Evolutionary conservation across 1,140 invertebrate species (phyloP), one percentile per base, ranked within the genome.

Genomic region (Dryas iulia): DNA sequence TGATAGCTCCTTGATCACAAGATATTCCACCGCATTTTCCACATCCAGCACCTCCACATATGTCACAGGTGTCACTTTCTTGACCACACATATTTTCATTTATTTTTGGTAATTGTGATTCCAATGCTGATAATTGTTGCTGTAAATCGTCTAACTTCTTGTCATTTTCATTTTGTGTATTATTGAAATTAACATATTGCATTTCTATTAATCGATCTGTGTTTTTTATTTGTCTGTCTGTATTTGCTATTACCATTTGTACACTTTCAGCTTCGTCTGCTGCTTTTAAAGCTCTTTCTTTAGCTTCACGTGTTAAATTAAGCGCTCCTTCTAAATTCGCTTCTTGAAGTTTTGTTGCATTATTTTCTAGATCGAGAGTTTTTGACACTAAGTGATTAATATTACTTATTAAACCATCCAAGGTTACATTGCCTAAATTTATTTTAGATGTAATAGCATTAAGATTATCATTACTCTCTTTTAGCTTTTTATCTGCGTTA

Each of bases 31-130:
- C 98, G 92, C 98, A 99, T 81, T 94, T 95, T 26, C 94, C 95
- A 91, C 98, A 99, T 0, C 97, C 97, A 47, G 97, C 98, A 18
- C 98, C 98, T 30, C 98, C 98, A 92, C 98, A 99, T 28, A 98
- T 93, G 83, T 99, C 97, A 88, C 98, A 99, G 35, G 96, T 95
- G 78, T 97, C 95, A 24, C 97, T 97, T 28, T 93, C 94, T 77
- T 95, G 95, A 72, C 97, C 98, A 91, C 98, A 99, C 85, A 99
- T 96, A 89, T 96, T 92, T 52, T 96, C 93, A 92, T 99, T 99
- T 24, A 99, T 92, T 68, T 95, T 95, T 0, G 98, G 97, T 77
- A 99, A 95, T 60, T 94, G 92, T 0, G 92, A 84, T 69, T 96
- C 94, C 12, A 99, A 92, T 0, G 92, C 84, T 1, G 89, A 91